phyloP scores from a whole-genome alignment of 2,888 invertebrate genomes.

The Drosophila recens region DNA sequence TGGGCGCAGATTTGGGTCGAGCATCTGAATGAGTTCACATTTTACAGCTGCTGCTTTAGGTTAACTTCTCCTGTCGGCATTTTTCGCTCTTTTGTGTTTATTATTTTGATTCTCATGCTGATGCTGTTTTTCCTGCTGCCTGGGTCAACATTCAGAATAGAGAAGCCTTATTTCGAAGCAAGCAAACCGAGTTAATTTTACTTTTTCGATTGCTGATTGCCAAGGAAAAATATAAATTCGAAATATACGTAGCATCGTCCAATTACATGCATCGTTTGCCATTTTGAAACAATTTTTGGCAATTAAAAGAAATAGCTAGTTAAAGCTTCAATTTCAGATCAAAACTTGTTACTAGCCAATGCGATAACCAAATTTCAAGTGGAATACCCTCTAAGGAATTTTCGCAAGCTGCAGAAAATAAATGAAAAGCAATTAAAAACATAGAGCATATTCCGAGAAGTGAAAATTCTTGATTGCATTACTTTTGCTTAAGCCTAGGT shows the following conservation, averaged over 20 bases:
- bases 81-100: constrained; percentile 40
- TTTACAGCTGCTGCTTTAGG: constrained; percentile 37
- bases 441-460: not conserved
- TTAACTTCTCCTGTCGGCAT: constrained; percentile 35
- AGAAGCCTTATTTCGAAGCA: constrained; percentile 18
- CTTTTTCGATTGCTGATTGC: constrained; percentile 36
- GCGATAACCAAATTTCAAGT: not conserved
- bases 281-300: constrained; percentile 48
- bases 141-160: constrained; percentile 58
- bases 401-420: not conserved
- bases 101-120: constrained; percentile 33
- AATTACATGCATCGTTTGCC: constrained; percentile 31
- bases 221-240: constrained; percentile 6
- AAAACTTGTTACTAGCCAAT: not conserved
- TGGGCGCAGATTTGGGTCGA: constrained; percentile 71
- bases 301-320: constrained; percentile 22
- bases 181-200: constrained; percentile 47
- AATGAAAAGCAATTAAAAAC: not conserved
- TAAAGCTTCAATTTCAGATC: not conserved
- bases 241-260: constrained; percentile 30
- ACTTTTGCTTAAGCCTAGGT: no score
- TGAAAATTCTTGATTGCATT: not conserved
- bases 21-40: constrained; percentile 65
- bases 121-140: constrained; percentile 23
- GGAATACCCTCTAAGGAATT: not conserved